Percentiles rank a stretch among this genome's conserved stretches.
These are phyloP conservation scores for Morbakka virulenta DNA, from an alignment of 30 jellyfish, hydroid and myxozoan genomes.

Conservation along the genomic window DNA sequence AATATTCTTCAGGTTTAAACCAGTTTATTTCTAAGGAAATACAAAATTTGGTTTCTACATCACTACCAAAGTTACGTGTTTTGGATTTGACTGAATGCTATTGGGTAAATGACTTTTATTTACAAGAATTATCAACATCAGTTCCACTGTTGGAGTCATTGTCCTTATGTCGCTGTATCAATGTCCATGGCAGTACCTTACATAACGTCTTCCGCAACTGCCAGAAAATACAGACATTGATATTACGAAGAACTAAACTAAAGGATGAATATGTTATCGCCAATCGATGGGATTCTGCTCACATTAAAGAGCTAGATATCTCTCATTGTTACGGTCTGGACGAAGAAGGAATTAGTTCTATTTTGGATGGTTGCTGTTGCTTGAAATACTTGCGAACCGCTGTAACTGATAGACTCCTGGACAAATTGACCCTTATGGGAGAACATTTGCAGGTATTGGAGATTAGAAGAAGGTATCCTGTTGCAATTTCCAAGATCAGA, in stretches of 20 bases:
- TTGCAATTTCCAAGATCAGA: not conserved
- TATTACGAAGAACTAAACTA: constrained; percentile 38
- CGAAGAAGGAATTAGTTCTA: constrained; percentile 19
- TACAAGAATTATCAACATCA: constrained; percentile 12
- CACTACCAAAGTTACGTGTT: too few relatives aligned
- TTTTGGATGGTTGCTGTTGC: not conserved
- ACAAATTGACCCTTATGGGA: not conserved
- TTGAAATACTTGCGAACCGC: constrained; percentile 43
- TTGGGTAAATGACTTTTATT: constrained; percentile 30
- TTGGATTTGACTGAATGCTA: constrained; percentile 46
- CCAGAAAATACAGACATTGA: constrained; percentile 8
- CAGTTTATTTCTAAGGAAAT: too few relatives aligned
- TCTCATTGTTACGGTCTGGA: constrained; percentile 52
- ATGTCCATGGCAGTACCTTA: constrained; percentile 13
- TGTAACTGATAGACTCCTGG: constrained; percentile 35
- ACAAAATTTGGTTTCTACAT: too few relatives aligned
- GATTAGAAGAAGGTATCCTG: constrained; percentile 36
- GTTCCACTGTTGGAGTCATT: constrained; percentile 14
- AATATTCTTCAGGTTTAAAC: too few relatives aligned
- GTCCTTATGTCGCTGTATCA: constrained; percentile 23
- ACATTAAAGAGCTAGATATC: constrained; percentile 35
- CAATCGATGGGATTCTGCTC: constrained; percentile 1
- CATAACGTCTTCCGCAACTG: constrained; percentile 6
- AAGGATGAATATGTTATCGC: not conserved
- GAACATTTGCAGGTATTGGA: constrained; percentile 19